phyloP scores from a whole-genome alignment of 2,113 vertebrate species.

The Rhineura floridana region DNA sequence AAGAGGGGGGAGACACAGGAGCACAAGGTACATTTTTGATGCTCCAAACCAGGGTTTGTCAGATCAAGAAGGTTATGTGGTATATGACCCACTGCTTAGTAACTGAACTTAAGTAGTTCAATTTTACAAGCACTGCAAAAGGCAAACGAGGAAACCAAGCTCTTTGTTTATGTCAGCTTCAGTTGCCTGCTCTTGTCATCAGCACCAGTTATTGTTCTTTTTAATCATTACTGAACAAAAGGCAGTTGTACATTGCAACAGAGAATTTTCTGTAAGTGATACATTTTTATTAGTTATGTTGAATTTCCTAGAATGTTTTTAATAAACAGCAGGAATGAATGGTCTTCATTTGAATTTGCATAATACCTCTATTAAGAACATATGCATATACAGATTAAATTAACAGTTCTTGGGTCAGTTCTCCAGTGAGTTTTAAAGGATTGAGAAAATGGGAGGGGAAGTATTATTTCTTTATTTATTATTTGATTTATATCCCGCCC shows the following conservation, averaged over 20 bases:
- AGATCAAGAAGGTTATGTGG: background rate
- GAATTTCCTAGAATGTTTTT: constrained; percentile 12
- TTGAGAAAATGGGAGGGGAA: background rate
- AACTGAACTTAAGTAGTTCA: background rate
- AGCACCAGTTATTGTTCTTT: background rate
- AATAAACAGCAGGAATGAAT: constrained; percentile 30
- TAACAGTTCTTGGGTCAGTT: constrained; percentile 17
- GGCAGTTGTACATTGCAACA: constrained; percentile 7
- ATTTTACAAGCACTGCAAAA: background rate
- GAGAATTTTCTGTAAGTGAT: constrained; percentile 13
- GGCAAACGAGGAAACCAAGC: background rate
- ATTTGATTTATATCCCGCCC: too few species aligned
- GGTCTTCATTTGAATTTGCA: constrained; percentile 24
- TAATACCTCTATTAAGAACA: background rate
- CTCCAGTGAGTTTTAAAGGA: constrained; percentile 36
- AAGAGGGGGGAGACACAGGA: background rate
- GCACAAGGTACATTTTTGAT: background rate
- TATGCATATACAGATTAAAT: background rate
- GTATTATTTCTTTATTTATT: too few species aligned
- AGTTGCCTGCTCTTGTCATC: background rate
- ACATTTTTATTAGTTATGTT: background rate
- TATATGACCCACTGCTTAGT: background rate
- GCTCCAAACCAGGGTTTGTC: background rate
- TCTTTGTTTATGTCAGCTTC: background rate
- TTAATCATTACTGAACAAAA: background rate